Conservation (phyloP, 2,113 vertebrate genomes). For the Pongo pygmaeus region DNA sequence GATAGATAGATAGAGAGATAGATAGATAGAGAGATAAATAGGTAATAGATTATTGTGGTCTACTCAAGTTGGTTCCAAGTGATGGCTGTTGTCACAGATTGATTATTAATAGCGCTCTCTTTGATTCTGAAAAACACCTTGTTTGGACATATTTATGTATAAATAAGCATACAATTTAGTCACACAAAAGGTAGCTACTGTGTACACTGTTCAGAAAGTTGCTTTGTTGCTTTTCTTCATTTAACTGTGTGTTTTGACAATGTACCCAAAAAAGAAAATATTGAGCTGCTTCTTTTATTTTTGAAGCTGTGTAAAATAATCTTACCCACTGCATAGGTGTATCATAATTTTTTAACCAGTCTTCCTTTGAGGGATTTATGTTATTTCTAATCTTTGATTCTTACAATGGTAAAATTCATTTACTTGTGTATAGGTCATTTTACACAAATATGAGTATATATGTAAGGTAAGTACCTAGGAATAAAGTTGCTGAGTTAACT, state of each 20-base stretch:
- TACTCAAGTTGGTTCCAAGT: background rate
- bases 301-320: background rate
- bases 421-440: background rate
- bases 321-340: background rate
- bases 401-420: background rate
- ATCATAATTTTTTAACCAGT: background rate
- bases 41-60: background rate
- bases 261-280: background rate
- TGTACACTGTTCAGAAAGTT: background rate
- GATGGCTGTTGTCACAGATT: background rate
- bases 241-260: background rate
- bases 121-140: background rate
- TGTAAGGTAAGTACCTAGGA: background rate
- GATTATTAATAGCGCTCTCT: background rate
- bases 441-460: background rate
- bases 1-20: background rate
- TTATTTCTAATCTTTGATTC: background rate
- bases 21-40: background rate
- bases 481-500: background rate
- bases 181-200: background rate
- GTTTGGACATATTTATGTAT: background rate
- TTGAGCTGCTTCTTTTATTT: background rate
- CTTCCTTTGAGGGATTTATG: background rate
- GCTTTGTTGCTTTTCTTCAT: background rate
- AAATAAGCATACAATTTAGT: background rate